Evolutionary conservation across 2,888 invertebrate species (phyloP), one percentile per base, ranked within the genome.

Genomic region (Thalpophila matura): DNA sequence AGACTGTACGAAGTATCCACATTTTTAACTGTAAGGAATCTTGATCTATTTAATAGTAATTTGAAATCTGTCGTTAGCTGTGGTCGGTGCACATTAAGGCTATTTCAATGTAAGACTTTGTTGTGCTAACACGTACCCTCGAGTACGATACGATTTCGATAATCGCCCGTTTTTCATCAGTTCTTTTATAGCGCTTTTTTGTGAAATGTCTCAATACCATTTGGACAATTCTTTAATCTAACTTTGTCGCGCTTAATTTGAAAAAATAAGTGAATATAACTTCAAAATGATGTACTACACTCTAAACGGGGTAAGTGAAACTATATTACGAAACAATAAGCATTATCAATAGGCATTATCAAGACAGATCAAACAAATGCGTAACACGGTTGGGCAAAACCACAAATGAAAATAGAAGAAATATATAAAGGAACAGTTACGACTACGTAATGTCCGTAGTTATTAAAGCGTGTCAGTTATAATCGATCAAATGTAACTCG

Each of bases 401-500:
- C 58, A 43, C 55, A 53, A 62, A 73, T 60, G 43, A 51, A 62
- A 75, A 69, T 64, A 61, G 45, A 56, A 55, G 33, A 76, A 62
- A 55, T 35, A 55, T 42, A 54, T 43, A 46, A 40, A 54, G 45
- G 16, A 59, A 50, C 55, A n/a, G 43, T 65, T 62, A 51, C 43
- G 49, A 46, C 69, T 50, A 60, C 65, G 72, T 74, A 79, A 79
- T 60, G 60, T 57, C 54, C 53, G 63, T 46, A 64, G 70, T 73
- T 73, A 83, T 79, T 77, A 81, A 83, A 82, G 75, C 86, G 81
- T 84, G 78, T 81, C 82, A 74, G 61, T 76, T 78, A 80, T 83
- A 86, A 87, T 85, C 84, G 83, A 86, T 85, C 81, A 81, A 81
- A 82, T 79, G 71, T 80, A 82, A 82, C 77, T 87, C 83, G 83